A percentile compares a stretch with the other conserved stretches of the same genome.
Evolutionary conservation across 2,888 invertebrate genomes (phyloP).

Genomic region (Drosophila lacicola): DNA sequence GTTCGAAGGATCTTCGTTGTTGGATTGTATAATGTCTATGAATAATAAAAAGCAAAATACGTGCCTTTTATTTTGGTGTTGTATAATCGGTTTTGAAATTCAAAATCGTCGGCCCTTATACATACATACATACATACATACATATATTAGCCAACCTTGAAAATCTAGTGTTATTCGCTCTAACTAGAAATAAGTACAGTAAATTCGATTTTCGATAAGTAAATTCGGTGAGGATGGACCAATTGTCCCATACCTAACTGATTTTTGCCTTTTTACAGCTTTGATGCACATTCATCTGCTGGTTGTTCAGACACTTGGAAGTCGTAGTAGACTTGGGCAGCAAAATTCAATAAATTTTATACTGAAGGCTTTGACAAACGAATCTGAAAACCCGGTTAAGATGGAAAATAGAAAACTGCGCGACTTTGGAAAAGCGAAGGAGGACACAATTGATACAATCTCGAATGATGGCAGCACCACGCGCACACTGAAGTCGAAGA

Average conservation of each 20-base stretch:
- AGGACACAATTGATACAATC: slow-evolving; percentile 33
- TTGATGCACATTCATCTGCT: slow-evolving; percentile 12
- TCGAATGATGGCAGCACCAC: slow-evolving; percentile 29
- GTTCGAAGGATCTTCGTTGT: too few relatives aligned
- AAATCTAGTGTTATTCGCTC: slow-evolving; percentile 1
- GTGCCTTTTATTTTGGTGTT: neutral
- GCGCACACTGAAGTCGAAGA: slow-evolving; percentile 18
- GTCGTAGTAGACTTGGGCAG: slow-evolving; percentile 52
- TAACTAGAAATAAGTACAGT: neutral
- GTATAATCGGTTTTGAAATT: neutral
- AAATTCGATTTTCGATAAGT: slow-evolving; percentile 21
- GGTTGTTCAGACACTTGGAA: slow-evolving; percentile 6
- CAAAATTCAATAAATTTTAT: slow-evolving; percentile 60
- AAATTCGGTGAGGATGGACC: neutral
- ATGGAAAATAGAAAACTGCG: slow-evolving; percentile 53
- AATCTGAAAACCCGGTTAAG: slow-evolving; percentile 34
- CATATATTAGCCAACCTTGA: neutral
- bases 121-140: neutral
- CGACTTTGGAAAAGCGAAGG: slow-evolving; percentile 32
- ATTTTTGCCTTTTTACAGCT: slow-evolving; percentile 1
- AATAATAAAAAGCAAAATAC: neutral
- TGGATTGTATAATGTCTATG: too few relatives aligned
- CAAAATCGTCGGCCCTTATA: neutral
- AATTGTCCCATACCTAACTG: slow-evolving; percentile 4
- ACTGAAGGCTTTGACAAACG: slow-evolving; percentile 40